A percentile compares a stretch with the other conserved stretches of the same genome.
Conservation (phyloP, 2,888 invertebrate species). For the Teleogryllus oceanicus region DNA sequence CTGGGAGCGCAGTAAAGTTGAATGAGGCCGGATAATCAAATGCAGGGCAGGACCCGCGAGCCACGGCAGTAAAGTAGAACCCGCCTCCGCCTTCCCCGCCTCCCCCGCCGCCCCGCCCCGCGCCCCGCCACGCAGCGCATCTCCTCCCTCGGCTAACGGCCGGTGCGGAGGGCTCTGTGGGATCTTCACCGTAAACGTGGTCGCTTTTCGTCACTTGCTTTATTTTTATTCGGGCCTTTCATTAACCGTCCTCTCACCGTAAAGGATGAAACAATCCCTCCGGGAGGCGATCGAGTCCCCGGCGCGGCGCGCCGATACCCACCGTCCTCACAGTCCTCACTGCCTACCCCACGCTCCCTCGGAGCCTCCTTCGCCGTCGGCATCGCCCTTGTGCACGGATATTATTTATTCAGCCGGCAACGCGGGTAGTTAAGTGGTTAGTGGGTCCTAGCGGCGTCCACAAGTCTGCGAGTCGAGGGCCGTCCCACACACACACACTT, state of each 20-base stretch:
- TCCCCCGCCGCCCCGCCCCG: background rate
- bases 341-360: too few relatives aligned
- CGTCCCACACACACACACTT: too few relatives aligned
- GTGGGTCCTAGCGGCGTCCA: too few relatives aligned
- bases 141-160: background rate
- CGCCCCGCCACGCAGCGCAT: background rate
- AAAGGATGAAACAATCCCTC: background rate
- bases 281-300: background rate
- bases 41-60: background rate
- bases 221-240: background rate
- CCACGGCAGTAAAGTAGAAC: background rate
- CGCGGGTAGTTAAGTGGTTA: too few relatives aligned
- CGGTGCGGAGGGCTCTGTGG: background rate
- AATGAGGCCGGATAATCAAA: background rate
- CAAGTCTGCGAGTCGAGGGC: too few relatives aligned
- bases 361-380: too few relatives aligned
- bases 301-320: too few relatives aligned
- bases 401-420: too few relatives aligned
- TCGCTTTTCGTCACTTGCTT: background rate
- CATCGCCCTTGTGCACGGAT: too few relatives aligned
- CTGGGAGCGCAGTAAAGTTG: background rate
- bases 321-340: too few relatives aligned
- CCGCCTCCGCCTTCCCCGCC: background rate
- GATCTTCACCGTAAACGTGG: background rate
- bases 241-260: background rate